These are phyloP conservation scores for Thera britannica DNA, from an alignment of 2,888 invertebrate genomes.

Conservation along the genomic window DNA sequence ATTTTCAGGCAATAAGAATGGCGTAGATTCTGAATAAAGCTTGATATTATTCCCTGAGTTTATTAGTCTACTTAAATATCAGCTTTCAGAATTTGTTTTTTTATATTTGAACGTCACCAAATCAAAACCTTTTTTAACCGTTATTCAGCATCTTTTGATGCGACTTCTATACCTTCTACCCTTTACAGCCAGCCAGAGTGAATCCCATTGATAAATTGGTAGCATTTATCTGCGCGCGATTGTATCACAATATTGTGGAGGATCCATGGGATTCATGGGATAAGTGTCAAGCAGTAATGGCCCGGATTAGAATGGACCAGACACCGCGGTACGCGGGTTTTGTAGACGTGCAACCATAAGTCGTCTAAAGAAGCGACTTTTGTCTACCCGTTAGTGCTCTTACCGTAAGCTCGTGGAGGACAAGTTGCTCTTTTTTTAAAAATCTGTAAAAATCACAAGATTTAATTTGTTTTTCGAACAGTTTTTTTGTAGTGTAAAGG, in stretches of 20 bases:
- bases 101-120: not conserved
- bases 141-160: not conserved
- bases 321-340: slow-evolving; percentile 41
- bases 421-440: no score
- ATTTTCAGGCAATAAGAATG: no score
- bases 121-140: not conserved
- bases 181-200: slow-evolving; percentile 49
- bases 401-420: no score
- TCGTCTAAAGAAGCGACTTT: not conserved
- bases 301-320: slow-evolving; percentile 60
- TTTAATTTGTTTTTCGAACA: no score
- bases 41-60: no score
- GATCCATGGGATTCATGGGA: slow-evolving; percentile 66
- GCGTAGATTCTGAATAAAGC: no score
- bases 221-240: slow-evolving; percentile 78
- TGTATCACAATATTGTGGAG: slow-evolving; percentile 83
- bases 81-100: no score
- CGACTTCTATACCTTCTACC: slow-evolving; percentile 19
- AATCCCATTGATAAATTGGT: slow-evolving; percentile 74
- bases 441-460: no score
- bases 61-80: no score
- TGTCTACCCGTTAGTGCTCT: no score
- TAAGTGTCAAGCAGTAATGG: slow-evolving; percentile 76
- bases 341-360: slow-evolving; percentile 46
- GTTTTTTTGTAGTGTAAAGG: no score